Evolutionary conservation across 2,113 vertebrate genomes (phyloP).

Genomic region (Saccopteryx leptura): DNA sequence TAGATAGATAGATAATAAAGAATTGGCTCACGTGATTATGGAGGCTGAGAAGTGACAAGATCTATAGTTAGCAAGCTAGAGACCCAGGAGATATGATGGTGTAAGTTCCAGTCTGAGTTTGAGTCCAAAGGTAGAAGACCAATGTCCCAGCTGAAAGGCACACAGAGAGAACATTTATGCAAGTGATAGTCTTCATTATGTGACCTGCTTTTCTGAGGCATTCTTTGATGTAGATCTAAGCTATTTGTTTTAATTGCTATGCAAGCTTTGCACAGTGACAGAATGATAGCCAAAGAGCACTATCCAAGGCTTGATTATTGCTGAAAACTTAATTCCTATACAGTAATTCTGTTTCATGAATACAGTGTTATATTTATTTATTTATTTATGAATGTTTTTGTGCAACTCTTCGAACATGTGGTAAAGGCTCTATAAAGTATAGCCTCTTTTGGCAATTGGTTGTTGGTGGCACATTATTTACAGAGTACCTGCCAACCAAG

Average conservation of each 20-base stretch:
- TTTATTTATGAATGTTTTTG: background rate
- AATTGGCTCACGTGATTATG: background rate
- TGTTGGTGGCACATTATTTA: background rate
- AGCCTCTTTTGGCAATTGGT: background rate
- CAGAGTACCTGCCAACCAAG: background rate
- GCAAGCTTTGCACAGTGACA: background rate
- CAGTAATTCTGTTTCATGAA: constrained; percentile 30
- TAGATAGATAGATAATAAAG: background rate
- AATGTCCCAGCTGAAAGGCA: background rate
- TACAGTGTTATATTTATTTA: background rate
- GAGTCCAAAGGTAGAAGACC: background rate
- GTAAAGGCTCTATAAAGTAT: background rate
- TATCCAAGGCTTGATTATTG: background rate
- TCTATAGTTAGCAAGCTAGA: background rate
- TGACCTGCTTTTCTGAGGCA: constrained; percentile 21
- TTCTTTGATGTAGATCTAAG: background rate
- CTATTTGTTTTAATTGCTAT: constrained; percentile 17
- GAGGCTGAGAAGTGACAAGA: background rate
- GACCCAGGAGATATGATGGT: background rate
- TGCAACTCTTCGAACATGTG: background rate
- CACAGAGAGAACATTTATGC: background rate
- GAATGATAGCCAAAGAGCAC: background rate
- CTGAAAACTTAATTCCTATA: background rate
- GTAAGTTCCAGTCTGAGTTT: background rate
- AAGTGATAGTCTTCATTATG: background rate